These are phyloP conservation scores for Danaus melanippus DNA, from an alignment of 1,140 invertebrate species.

Conservation along the genomic window DNA sequence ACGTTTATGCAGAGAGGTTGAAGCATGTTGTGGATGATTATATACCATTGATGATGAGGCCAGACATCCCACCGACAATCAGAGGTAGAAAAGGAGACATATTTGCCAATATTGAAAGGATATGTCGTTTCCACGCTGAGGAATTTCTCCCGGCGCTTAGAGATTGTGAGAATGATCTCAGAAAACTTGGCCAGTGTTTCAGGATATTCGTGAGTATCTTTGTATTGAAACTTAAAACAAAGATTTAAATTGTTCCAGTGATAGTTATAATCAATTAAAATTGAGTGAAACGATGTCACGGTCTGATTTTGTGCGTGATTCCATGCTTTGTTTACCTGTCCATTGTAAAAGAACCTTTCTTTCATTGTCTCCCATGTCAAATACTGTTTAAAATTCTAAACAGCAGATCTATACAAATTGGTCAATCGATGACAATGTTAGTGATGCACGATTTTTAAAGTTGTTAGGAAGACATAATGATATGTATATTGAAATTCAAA, in stretches of 20 bases:
- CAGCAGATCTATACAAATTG: constrained; percentile 5
- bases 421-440: constrained; percentile 25
- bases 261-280: constrained; percentile 25
- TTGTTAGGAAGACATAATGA: too few relatives aligned
- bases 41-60: constrained; percentile 52
- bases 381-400: constrained; percentile 3
- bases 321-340: constrained; percentile 26
- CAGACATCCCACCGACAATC: constrained; percentile 42
- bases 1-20: constrained; percentile 61
- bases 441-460: constrained; percentile 39
- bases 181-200: constrained; percentile 64
- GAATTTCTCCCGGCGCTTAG: constrained; percentile 62
- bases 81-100: constrained; percentile 52
- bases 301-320: constrained; percentile 41
- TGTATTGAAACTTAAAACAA: constrained; percentile 5
- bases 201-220: constrained; percentile 57
- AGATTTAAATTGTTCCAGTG: constrained; percentile 18
- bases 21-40: constrained; percentile 66
- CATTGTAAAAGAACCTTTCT: constrained; percentile 14
- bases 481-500: too few relatives aligned
- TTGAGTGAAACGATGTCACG: constrained; percentile 45
- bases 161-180: constrained; percentile 63
- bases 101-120: constrained; percentile 65
- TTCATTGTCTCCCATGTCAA: constrained; percentile 6
- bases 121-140: constrained; percentile 61